phyloP scores from a whole-genome alignment of 2,888 invertebrate genomes.

The Andricus curvator region DNA sequence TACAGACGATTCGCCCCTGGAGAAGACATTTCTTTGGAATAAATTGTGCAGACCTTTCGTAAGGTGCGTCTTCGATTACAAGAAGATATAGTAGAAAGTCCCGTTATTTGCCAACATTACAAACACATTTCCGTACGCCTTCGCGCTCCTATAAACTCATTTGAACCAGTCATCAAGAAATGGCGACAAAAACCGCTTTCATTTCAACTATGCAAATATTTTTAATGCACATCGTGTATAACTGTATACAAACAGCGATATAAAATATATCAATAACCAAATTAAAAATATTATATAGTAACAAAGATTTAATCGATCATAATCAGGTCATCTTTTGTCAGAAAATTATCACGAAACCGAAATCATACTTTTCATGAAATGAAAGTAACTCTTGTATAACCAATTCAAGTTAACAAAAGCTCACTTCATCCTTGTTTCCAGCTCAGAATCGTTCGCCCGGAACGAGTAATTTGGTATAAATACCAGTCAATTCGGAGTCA shows the following conservation, averaged over 20 bases:
- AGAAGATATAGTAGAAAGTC: slow-evolving; percentile 22
- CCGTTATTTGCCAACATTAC: slow-evolving; percentile 19
- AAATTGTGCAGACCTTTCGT: slow-evolving; percentile 32
- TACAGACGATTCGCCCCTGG: slow-evolving; percentile 26
- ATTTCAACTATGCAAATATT: slow-evolving; percentile 1
- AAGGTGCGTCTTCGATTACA: slow-evolving; percentile 27
- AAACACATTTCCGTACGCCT: slow-evolving; percentile 27
- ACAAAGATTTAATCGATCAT: not conserved
- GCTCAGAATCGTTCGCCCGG: not conserved
- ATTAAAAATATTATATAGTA: not conserved
- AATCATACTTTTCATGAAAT: not conserved
- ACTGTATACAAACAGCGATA: not conserved
- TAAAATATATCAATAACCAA: not conserved
- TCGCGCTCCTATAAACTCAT: slow-evolving; percentile 19
- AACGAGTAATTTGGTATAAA: slow-evolving; percentile 22
- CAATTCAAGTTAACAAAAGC: slow-evolving; percentile 13
- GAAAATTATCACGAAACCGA: not conserved
- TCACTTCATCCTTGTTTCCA: slow-evolving; percentile 8
- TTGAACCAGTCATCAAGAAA: slow-evolving; percentile 20
- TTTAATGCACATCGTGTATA: not conserved
- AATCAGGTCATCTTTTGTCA: not conserved
- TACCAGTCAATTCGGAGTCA: not conserved
- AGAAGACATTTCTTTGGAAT: slow-evolving; percentile 27
- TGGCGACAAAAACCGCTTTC: not conserved
- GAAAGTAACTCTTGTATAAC: slow-evolving; percentile 6